Evolutionary conservation across 2,797 vertebrate genomes (phyloP).

Genomic region (Rhabdophis nuchalis): DNA sequence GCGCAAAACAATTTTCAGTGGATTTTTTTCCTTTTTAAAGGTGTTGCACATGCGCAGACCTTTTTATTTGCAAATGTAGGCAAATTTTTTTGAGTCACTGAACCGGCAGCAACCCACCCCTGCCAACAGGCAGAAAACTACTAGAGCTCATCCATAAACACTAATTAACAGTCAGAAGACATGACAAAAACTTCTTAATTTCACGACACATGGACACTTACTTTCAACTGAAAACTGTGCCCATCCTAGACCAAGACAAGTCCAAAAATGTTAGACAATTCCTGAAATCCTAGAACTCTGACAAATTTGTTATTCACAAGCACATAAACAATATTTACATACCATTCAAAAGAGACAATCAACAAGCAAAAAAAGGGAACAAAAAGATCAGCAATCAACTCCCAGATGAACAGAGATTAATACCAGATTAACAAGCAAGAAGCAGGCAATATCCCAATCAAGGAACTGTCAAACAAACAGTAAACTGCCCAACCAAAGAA

Average conservation of each 20-base stretch:
- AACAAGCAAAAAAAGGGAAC: neutral
- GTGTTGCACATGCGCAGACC: no score
- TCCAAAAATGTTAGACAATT: neutral
- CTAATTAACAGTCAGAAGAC: neutral
- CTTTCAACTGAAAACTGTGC: neutral
- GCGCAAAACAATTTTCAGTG: no score
- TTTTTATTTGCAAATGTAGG: no score
- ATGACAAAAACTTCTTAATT: neutral
- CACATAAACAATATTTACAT: neutral
- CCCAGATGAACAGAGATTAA: neutral
- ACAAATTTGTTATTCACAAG: neutral
- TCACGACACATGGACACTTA: neutral
- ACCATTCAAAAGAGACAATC: neutral
- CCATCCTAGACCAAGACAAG: neutral
- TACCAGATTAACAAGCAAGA: neutral
- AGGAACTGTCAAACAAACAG: no score
- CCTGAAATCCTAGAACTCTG: neutral
- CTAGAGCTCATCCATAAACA: neutral
- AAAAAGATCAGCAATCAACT: neutral
- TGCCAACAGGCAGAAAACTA: neutral
- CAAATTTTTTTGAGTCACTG: no score
- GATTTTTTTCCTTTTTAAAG: no score
- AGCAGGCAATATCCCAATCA: no score
- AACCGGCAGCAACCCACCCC: no score
- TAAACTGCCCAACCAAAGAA: no score